These are phyloP conservation scores for Macrotis lagotis DNA, from an alignment of 2,113 vertebrate species.

Conservation along the genomic window DNA sequence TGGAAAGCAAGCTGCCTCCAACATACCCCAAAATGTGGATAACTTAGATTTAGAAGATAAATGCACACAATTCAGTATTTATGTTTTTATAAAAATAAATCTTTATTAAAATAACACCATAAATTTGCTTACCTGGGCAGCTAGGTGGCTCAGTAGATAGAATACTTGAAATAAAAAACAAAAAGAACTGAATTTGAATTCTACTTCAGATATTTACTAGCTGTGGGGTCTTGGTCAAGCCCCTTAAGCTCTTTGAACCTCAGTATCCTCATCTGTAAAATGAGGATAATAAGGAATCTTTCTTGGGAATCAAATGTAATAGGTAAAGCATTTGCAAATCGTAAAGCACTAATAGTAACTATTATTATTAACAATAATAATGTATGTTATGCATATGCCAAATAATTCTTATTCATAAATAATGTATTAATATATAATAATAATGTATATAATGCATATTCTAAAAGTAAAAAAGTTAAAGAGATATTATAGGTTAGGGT, in stretches of 20 bases:
- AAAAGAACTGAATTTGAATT: neutral
- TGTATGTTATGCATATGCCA: no score
- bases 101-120: no score
- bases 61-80: neutral
- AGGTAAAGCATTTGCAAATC: no score
- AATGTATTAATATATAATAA: no score
- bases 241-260: neutral
- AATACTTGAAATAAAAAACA: neutral
- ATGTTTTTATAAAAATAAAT: neutral
- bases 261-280: neutral
- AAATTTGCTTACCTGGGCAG: no score
- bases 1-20: neutral
- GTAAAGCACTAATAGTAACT: no score
- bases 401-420: no score
- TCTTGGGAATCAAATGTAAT: neutral
- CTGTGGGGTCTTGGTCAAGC: neutral
- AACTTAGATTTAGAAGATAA: neutral
- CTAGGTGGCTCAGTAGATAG: neutral
- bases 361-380: no score
- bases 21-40: neutral
- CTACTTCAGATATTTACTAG: neutral
- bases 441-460: no score
- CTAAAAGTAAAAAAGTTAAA: no score
- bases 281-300: neutral
- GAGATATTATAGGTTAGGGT: no score